phyloP scores from a whole-genome alignment of 2,797 vertebrate species.

The Xenentodon cancila region DNA sequence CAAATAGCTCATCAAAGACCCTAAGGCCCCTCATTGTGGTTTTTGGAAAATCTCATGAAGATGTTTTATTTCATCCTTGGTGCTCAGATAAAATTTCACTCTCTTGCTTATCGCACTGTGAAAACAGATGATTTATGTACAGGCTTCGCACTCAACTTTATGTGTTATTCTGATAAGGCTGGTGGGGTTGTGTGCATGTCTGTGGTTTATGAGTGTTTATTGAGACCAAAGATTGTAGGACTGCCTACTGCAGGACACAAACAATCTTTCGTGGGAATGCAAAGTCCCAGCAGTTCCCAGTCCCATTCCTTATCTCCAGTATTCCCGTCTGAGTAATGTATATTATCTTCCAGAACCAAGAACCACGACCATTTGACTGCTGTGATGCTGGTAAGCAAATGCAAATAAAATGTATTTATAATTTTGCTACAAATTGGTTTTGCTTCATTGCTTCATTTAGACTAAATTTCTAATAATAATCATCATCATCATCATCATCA shows the following conservation, averaged over 20 bases:
- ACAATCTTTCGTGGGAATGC: slow-evolving; percentile 78
- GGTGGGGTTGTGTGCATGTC: slow-evolving; percentile 43
- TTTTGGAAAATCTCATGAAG: slow-evolving; percentile 24
- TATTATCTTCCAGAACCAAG: slow-evolving; percentile 28
- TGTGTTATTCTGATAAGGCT: slow-evolving; percentile 66
- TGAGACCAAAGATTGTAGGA: slow-evolving; percentile 69
- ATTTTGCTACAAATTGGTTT: neutral
- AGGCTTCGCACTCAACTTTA: slow-evolving; percentile 63
- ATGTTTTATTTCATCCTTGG: slow-evolving; percentile 36
- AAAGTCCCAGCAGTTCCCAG: slow-evolving; percentile 74
- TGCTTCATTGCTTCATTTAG: neutral
- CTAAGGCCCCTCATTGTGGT: slow-evolving; percentile 34
- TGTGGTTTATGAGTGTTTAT: slow-evolving; percentile 77
- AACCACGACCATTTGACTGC: slow-evolving; percentile 19
- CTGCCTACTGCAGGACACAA: slow-evolving; percentile 62
- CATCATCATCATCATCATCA: no score
- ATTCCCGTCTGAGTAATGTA: slow-evolving; percentile 69
- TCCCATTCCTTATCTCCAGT: slow-evolving; percentile 71
- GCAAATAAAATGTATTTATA: slow-evolving; percentile 15
- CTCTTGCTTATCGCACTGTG: slow-evolving; percentile 63
- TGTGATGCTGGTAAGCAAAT: neutral
- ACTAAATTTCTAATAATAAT: neutral
- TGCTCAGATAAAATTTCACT: slow-evolving; percentile 20
- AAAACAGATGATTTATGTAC: slow-evolving; percentile 77
- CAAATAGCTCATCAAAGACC: slow-evolving; percentile 36